Evolutionary conservation across 1,140 invertebrate species (phyloP).

Genomic region (Oreohelix idahoensis): DNA sequence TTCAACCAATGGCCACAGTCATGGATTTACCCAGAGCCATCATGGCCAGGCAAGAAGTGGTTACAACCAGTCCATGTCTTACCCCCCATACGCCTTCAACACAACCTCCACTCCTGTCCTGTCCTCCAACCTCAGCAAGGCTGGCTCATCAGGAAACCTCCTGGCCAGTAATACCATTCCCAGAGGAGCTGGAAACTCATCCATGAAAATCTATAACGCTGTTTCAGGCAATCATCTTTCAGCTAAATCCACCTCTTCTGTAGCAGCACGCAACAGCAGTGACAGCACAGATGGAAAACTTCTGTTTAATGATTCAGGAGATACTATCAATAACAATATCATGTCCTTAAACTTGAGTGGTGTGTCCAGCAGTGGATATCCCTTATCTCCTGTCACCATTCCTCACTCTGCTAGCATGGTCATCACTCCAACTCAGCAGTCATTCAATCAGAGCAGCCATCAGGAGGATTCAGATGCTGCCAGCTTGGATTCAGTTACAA

Average conservation of each 20-base stretch:
- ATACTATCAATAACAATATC: slow-evolving; percentile 11
- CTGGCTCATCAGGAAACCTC: background rate
- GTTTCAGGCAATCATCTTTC: slow-evolving; percentile 23
- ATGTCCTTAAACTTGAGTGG: background rate
- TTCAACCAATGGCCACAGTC: background rate
- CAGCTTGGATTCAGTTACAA: slow-evolving; percentile 25
- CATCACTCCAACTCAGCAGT: background rate
- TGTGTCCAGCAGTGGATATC: background rate
- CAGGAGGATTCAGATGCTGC: slow-evolving; percentile 18
- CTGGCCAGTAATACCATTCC: slow-evolving; percentile 26
- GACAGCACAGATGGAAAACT: background rate
- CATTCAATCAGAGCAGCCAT: background rate
- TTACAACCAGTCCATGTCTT: slow-evolving; percentile 17
- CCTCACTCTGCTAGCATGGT: background rate
- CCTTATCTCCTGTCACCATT: background rate
- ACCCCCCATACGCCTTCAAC: background rate
- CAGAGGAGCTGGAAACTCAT: background rate
- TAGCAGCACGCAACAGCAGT: background rate
- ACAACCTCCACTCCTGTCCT: background rate
- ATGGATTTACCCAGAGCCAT: background rate
- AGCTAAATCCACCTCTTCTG: background rate
- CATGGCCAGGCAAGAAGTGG: background rate
- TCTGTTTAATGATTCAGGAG: slow-evolving; percentile 9
- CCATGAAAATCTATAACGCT: slow-evolving; percentile 11
- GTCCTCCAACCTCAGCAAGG: background rate